Conservation (phyloP, 2,888 invertebrate genomes). For the Lampropteryx suffumata region DNA sequence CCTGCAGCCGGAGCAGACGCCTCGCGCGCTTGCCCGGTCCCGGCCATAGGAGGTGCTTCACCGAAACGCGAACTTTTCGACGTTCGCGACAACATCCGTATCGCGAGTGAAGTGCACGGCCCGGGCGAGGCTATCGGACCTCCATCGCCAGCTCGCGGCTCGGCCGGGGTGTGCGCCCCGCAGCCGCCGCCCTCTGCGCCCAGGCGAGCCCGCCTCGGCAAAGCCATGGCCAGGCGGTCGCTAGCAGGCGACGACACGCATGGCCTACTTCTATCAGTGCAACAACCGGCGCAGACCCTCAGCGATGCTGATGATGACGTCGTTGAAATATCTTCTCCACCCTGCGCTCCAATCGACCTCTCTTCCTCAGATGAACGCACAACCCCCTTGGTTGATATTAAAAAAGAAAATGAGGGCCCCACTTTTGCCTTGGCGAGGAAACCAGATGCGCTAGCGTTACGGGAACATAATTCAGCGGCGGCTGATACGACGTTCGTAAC, state of each 20-base stretch:
- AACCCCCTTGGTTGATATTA: constrained; percentile 71
- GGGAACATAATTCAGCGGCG: constrained; percentile 61
- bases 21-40: constrained; percentile 66
- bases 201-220: constrained; percentile 76
- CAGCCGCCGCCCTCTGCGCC: constrained; percentile 79
- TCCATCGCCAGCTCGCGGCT: constrained; percentile 87
- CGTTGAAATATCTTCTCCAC: constrained; percentile 73
- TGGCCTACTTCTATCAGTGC: constrained; percentile 67
- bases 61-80: constrained; percentile 72
- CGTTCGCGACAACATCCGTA: constrained; percentile 65
- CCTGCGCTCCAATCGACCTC: constrained; percentile 72
- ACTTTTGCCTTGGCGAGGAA: constrained; percentile 63
- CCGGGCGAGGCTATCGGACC: constrained; percentile 79
- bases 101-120: constrained; percentile 61
- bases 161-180: constrained; percentile 85
- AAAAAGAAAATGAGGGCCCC: constrained; percentile 76
- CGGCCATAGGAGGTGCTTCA: constrained; percentile 72
- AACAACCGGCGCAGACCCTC: constrained; percentile 57
- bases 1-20: constrained; percentile 70
- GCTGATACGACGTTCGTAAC: constrained; percentile 50
- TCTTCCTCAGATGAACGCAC: constrained; percentile 77
- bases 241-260: constrained; percentile 81
- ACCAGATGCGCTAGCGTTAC: constrained; percentile 70
- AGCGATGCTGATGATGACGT: constrained; percentile 80
- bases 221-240: constrained; percentile 86